Percentiles rank a stretch among this genome's conserved stretches.
These are phyloP conservation scores for Leptopilina drosophilae DNA, from an alignment of 2,888 invertebrate species.

Conservation along the genomic window DNA sequence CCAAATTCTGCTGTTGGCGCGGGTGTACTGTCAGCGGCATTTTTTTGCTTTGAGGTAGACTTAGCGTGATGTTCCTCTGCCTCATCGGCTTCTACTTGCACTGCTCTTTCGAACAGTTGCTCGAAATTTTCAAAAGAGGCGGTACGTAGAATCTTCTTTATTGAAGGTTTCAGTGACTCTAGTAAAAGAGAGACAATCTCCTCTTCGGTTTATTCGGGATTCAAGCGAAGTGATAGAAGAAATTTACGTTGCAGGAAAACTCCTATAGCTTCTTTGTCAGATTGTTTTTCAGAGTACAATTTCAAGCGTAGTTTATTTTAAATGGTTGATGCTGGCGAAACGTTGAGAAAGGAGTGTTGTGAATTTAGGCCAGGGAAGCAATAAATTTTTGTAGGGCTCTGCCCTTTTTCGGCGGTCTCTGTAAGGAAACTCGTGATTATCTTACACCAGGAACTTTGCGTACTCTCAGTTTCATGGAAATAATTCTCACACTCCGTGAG, in stretches of 20 bases:
- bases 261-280: background rate
- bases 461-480: background rate
- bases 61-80: background rate
- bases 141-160: background rate
- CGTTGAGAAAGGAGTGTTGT: background rate
- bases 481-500: background rate
- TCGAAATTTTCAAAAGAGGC: background rate
- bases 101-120: background rate
- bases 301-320: background rate
- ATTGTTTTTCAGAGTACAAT: background rate
- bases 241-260: background rate
- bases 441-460: background rate
- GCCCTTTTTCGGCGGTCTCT: constrained; percentile 52
- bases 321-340: background rate
- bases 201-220: background rate
- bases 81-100: background rate
- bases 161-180: background rate
- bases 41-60: background rate
- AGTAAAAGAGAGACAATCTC: background rate
- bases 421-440: background rate
- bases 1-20: background rate
- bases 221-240: background rate
- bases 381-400: background rate
- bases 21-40: background rate
- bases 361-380: background rate